Evolutionary conservation across 2,888 invertebrate genomes (phyloP), one percentile per base, ranked within the genome.

Genomic region (Polydrusus pterygomalis): DNA sequence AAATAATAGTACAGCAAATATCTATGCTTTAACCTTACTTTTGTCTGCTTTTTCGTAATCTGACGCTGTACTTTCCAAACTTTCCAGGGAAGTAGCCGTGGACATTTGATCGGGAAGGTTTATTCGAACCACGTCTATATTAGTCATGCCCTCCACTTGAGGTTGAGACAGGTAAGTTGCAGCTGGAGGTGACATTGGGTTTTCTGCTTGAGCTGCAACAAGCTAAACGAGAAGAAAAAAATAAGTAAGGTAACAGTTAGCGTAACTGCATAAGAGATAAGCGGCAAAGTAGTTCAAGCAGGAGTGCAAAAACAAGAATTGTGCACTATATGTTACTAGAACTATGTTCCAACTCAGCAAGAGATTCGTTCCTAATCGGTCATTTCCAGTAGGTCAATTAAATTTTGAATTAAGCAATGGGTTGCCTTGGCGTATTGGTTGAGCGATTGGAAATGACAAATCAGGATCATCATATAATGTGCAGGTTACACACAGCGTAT

Each of bases 41-140:
- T 56, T 45, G 1, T 68, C 13, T 6, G 51, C 60, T 34, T 74
- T 67, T 15, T 80, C 65, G 47, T 81, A 80, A 75, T 81, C 81
- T 10, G 81, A 80, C 15, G 79, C 56, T 18, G 70, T 77, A 68
- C 84, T 87, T 78, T 87, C 87, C 77, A 89, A 87, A 7, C 92
- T 91, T 77, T 90, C 89, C 45, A 91, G 84, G 1, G 92, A 91
- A 7, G 92, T 91, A 63, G 89, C 90, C 0, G 92, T 91, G 15
- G 89, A 88, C 3, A 88, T 80, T 47, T 75, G 79, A 5, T 85
- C 83, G 5, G 84, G 85, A 54, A 87, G 81, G 58, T 83, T 80
- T 45, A 84, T 83, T 40, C 87, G 84, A 69, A 88, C 88, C 51
- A 87, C 81, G 72, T 88, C 88, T 77, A 88, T 79, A 60, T 87